These are phyloP conservation scores for Philopedon plagiatum DNA, from an alignment of 2,888 invertebrate species.

Conservation along the genomic window DNA sequence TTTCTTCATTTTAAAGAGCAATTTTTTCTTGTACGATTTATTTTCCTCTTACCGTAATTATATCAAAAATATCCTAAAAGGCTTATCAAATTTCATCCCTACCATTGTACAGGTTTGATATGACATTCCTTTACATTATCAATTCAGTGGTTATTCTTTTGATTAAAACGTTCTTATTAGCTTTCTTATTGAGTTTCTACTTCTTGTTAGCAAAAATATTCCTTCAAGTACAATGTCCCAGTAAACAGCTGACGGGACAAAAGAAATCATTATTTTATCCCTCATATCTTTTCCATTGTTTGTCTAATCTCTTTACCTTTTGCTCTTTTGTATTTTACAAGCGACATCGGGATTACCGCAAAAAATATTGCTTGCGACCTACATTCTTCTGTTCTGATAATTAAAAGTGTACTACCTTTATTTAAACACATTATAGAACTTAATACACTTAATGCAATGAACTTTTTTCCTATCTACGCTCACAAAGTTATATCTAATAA, in stretches of 20 bases:
- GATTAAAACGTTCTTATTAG: conserved; percentile 14
- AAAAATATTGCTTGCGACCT: conserved; percentile 32
- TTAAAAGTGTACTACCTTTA: background rate
- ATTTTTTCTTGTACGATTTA: too few relatives aligned
- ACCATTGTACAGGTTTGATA: too few relatives aligned
- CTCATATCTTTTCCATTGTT: conserved; percentile 49
- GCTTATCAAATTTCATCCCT: too few relatives aligned
- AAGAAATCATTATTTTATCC: conserved; percentile 46
- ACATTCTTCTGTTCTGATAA: conserved; percentile 18
- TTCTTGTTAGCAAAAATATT: conserved; percentile 4
- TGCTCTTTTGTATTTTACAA: conserved; percentile 43
- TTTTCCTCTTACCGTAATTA: too few relatives aligned
- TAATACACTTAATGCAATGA: background rate
- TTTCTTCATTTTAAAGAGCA: too few relatives aligned
- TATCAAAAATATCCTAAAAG: too few relatives aligned
- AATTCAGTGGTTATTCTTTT: background rate
- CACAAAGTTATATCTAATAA: too few relatives aligned
- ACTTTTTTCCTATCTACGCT: too few relatives aligned
- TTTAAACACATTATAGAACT: background rate
- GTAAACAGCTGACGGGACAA: conserved; percentile 39
- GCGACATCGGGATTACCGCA: conserved; percentile 35
- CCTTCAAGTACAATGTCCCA: conserved; percentile 22
- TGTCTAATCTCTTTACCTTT: conserved; percentile 48
- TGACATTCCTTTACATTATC: background rate
- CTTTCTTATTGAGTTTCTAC: conserved; percentile 5